Conservation (phyloP, 2,888 invertebrate species). For the Torymus texanus region DNA sequence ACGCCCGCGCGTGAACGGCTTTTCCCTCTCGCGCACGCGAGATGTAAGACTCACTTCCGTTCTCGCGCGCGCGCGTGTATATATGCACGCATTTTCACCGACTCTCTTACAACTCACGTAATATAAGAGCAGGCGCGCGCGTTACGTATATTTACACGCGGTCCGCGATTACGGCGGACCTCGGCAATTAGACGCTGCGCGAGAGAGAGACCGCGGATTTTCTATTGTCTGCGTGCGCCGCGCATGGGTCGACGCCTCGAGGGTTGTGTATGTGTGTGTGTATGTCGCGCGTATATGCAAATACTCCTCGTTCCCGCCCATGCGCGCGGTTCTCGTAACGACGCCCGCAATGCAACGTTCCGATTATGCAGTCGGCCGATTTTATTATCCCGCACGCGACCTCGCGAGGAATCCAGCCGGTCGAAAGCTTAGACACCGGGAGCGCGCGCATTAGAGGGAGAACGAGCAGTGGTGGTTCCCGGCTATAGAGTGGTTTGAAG, state of each 20-base stretch:
- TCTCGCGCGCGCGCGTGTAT: background rate
- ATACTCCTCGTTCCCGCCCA: slow-evolving; percentile 16
- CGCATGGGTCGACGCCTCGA: background rate
- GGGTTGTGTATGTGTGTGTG: background rate
- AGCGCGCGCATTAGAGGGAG: no score
- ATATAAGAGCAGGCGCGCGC: background rate
- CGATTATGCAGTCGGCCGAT: slow-evolving; percentile 32
- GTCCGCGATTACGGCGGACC: no score
- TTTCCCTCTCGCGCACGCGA: no score
- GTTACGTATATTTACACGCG: background rate
- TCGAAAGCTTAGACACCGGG: no score
- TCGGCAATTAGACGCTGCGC: no score
- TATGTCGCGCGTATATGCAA: slow-evolving; percentile 2
- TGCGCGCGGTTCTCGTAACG: slow-evolving; percentile 1
- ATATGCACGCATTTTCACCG: background rate
- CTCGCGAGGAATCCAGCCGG: slow-evolving; percentile 40
- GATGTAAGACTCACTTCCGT: no score
- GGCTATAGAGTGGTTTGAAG: no score
- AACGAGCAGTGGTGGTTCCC: no score
- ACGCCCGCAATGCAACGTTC: background rate
- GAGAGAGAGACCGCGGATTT: no score
- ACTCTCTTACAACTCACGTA: background rate
- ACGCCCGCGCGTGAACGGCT: background rate
- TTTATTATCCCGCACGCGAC: slow-evolving; percentile 33
- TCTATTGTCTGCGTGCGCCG: no score